phyloP scores from a whole-genome alignment of 2,888 invertebrate species.

The Pyrgus malvae region DNA sequence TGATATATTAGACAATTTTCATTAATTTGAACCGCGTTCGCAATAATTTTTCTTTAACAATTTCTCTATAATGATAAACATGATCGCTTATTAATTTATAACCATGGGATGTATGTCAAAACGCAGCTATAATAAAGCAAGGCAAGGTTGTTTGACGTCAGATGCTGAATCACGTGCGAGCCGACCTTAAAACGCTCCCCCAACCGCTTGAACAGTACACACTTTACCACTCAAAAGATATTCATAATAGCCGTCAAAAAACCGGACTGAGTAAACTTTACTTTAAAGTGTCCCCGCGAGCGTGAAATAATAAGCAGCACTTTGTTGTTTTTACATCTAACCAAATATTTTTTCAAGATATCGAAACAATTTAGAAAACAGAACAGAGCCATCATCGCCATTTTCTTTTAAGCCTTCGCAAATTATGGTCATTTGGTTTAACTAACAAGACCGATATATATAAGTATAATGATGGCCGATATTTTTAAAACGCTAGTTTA shows the following conservation, averaged over 20 bases:
- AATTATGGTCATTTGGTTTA: slow-evolving; percentile 7
- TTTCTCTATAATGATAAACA: neutral
- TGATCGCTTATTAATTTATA: neutral
- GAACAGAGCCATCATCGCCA: neutral
- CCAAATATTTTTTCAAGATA: neutral
- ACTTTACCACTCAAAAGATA: slow-evolving; percentile 2
- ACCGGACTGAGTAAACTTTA: slow-evolving; percentile 7
- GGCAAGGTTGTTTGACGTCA: slow-evolving; percentile 54
- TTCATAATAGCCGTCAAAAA: slow-evolving; percentile 1
- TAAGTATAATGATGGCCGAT: neutral
- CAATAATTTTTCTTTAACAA: too few species aligned
- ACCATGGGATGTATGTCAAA: slow-evolving; percentile 29
- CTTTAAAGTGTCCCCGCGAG: slow-evolving; percentile 2
- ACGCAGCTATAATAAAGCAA: slow-evolving; percentile 32
- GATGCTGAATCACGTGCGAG: slow-evolving; percentile 51
- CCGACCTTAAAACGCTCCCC: slow-evolving; percentile 45
- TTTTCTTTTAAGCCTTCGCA: neutral
- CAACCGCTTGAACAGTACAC: slow-evolving; percentile 29
- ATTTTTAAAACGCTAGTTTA: slow-evolving; percentile 11
- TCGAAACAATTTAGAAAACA: neutral
- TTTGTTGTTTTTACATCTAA: slow-evolving; percentile 1
- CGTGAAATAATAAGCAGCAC: slow-evolving; percentile 4
- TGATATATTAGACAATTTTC: too few species aligned
- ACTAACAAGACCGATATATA: neutral
- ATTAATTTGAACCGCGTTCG: too few species aligned